Evolutionary conservation across 2,888 invertebrate species (phyloP).

Genomic region (Euplagia quadripunctaria): DNA sequence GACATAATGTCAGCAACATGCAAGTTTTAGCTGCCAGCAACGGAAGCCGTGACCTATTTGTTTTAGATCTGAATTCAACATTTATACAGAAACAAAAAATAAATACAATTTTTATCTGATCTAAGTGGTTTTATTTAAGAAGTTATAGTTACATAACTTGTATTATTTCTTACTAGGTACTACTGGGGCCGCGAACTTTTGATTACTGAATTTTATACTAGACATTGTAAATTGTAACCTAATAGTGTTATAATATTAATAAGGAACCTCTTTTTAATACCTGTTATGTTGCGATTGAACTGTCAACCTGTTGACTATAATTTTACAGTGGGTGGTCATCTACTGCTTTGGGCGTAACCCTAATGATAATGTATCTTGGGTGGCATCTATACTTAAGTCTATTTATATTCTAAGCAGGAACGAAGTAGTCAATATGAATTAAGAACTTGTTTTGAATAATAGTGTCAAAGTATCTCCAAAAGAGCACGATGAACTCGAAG

Average conservation of each 20-base stretch:
- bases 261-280: neutral
- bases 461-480: neutral
- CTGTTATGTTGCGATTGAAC: neutral
- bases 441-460: neutral
- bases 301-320: constrained; percentile 22
- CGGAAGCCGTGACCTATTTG: constrained; percentile 44
- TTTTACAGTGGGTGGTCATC: constrained; percentile 34
- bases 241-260: neutral
- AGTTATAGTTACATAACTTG: neutral
- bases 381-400: constrained; percentile 24
- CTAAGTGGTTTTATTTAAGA: neutral
- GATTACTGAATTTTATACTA: neutral
- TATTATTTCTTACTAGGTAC: neutral
- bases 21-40: constrained; percentile 41
- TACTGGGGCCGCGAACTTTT: neutral
- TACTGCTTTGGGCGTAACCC: constrained; percentile 37
- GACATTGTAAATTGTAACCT: neutral
- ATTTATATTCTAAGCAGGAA: constrained; percentile 18
- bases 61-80: constrained; percentile 22
- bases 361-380: constrained; percentile 31
- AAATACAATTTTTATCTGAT: constrained; percentile 9
- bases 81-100: constrained; percentile 6
- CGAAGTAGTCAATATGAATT: neutral
- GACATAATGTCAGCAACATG: constrained; percentile 38
- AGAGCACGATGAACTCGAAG: too few species aligned